Evolutionary conservation across 2,113 vertebrate genomes (phyloP).

Genomic region (Ranitomeya imitator): DNA sequence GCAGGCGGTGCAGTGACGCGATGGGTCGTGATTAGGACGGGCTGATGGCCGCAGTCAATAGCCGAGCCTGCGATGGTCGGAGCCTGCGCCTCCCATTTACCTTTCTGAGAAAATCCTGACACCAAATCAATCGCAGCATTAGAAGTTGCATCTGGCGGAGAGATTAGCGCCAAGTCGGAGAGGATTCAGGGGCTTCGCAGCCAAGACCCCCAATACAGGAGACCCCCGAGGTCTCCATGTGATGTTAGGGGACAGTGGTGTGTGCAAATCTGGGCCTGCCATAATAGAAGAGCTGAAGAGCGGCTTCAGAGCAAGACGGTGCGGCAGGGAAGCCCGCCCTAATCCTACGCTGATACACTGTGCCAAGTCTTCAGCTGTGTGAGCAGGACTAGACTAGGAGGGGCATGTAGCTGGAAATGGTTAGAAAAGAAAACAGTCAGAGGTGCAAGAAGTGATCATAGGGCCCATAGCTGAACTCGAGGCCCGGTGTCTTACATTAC

Average conservation of each 20-base stretch:
- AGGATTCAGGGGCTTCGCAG: background rate
- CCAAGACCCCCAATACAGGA: background rate
- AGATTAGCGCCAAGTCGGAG: background rate
- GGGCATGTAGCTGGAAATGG: background rate
- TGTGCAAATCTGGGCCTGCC: too few relatives aligned
- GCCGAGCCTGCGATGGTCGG: background rate
- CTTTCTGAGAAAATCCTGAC: slow-evolving; percentile 20
- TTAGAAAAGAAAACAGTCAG: background rate
- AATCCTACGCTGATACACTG: background rate
- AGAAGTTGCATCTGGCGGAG: slow-evolving; percentile 13
- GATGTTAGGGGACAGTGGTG: too few relatives aligned
- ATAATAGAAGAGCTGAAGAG: too few relatives aligned
- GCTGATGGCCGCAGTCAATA: slow-evolving; percentile 5
- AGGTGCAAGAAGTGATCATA: background rate
- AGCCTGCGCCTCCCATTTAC: background rate
- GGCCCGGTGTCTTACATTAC: too few relatives aligned
- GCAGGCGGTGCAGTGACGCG: background rate
- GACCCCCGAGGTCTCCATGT: background rate
- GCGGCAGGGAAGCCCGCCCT: too few relatives aligned
- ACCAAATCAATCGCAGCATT: slow-evolving; percentile 47
- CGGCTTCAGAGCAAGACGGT: too few relatives aligned
- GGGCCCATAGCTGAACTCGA: too few relatives aligned
- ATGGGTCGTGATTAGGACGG: background rate
- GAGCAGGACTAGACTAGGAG: background rate
- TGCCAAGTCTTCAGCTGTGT: background rate